These are phyloP conservation scores for Eucidaris tribuloides DNA, from an alignment of 35 echinoderm and acorn worm species.

Conservation along the genomic window DNA sequence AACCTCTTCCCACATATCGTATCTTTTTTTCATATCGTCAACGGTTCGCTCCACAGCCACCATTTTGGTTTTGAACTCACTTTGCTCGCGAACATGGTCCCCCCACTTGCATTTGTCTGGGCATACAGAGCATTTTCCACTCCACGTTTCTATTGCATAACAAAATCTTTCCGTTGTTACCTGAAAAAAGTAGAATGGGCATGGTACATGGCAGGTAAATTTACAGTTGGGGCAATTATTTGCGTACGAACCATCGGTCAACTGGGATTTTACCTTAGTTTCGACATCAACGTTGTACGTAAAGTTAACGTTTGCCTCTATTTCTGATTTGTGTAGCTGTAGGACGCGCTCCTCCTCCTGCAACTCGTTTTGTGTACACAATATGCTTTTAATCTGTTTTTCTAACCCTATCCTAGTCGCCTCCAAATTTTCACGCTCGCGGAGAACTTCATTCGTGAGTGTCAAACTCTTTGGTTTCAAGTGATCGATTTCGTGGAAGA, in stretches of 20 bases:
- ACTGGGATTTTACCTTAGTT: neutral
- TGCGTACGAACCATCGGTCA: neutral
- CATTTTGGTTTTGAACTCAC: constrained; percentile 31
- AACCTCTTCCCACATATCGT: constrained; percentile 40
- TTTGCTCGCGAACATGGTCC: constrained; percentile 43
- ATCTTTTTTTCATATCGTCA: constrained; percentile 38
- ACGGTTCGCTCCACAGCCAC: neutral
- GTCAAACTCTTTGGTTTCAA: constrained; percentile 15
- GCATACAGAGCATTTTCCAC: constrained; percentile 23
- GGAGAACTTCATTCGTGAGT: constrained; percentile 34
- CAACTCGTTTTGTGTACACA: constrained; percentile 12
- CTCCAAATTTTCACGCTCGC: constrained; percentile 20
- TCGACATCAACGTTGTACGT: constrained; percentile 13
- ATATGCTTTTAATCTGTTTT: neutral
- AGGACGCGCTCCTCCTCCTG: constrained; percentile 15
- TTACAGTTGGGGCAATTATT: constrained; percentile 36
- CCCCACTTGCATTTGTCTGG: constrained; percentile 40
- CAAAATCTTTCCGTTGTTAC: neutral
- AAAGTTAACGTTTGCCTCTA: constrained; percentile 23
- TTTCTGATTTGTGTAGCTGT: constrained; percentile 32
- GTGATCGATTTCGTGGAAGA: neutral
- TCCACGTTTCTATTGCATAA: too few species aligned
- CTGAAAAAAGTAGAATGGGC: neutral
- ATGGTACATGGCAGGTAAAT: constrained; percentile 27
- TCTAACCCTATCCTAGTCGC: neutral